Conservation (phyloP, 1,140 invertebrate genomes). For the Bombus cullumanus region DNA sequence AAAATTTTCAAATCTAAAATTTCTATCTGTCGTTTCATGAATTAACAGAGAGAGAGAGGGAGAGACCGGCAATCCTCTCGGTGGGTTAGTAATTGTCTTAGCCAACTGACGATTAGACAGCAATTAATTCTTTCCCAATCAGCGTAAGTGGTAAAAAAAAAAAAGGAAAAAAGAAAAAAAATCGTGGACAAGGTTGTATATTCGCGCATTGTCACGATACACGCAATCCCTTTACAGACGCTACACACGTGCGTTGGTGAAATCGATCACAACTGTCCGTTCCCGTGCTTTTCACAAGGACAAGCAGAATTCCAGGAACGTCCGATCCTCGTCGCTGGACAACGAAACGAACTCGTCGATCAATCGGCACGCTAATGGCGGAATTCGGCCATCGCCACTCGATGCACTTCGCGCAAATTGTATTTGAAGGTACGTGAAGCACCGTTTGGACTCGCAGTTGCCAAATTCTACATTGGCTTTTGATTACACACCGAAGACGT, state of each 20-base stretch:
- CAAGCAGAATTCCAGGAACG: slow-evolving; percentile 42
- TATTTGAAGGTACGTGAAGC: slow-evolving; percentile 49
- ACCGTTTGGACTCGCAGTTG: slow-evolving; percentile 21
- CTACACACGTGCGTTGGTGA: background rate
- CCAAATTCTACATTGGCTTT: slow-evolving; percentile 48
- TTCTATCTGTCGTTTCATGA: too few relatives aligned
- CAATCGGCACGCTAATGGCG: slow-evolving; percentile 42
- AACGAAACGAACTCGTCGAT: slow-evolving; percentile 45
- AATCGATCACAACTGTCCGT: slow-evolving; percentile 53
- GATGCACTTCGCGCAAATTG: slow-evolving; percentile 49
- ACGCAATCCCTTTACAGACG: background rate
- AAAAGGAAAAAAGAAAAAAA: background rate
- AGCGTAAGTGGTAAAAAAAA: background rate
- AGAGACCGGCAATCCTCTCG: background rate
- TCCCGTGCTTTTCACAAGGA: slow-evolving; percentile 43
- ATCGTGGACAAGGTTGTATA: background rate
- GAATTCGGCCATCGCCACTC: slow-evolving; percentile 49
- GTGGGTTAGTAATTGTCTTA: background rate
- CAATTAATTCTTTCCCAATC: slow-evolving; percentile 3
- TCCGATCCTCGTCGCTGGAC: slow-evolving; percentile 36
- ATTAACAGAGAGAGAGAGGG: too few relatives aligned
- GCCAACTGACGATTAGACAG: background rate
- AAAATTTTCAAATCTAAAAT: too few relatives aligned
- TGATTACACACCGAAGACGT: slow-evolving; percentile 16
- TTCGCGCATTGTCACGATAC: slow-evolving; percentile 12